Percentiles rank a stretch among this genome's conserved stretches.
These are phyloP conservation scores for Antennarius maculatus DNA, from an alignment of 2,797 vertebrate genomes.

Conservation along the genomic window DNA sequence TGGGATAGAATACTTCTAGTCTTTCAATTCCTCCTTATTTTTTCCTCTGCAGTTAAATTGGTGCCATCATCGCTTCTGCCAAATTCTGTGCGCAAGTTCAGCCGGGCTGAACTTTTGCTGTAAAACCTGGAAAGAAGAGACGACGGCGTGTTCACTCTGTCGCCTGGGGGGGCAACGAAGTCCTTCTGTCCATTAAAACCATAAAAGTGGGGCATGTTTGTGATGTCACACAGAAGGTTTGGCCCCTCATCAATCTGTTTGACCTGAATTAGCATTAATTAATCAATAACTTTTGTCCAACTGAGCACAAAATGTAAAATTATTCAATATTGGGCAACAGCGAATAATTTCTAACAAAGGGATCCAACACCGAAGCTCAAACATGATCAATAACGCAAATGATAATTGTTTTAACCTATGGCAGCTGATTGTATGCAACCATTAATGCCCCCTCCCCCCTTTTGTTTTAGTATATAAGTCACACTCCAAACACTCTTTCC, in stretches of 20 bases:
- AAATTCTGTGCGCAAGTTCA: slow-evolving; percentile 11
- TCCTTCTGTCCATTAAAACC: background rate
- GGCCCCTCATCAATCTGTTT: background rate
- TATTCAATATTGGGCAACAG: background rate
- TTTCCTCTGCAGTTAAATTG: background rate
- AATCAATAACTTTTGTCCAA: background rate
- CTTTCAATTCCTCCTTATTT: slow-evolving; percentile 5
- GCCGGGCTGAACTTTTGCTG: slow-evolving; percentile 6
- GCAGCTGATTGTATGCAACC: background rate
- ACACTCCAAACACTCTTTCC: slow-evolving; percentile 16
- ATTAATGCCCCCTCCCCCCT: background rate
- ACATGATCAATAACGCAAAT: background rate
- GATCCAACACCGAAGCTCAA: background rate
- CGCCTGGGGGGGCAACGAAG: background rate
- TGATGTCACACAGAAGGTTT: background rate
- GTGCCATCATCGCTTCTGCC: background rate
- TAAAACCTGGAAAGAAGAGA: slow-evolving; percentile 16
- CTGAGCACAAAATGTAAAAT: slow-evolving; percentile 10
- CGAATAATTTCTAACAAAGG: slow-evolving; percentile 4
- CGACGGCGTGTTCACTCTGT: background rate
- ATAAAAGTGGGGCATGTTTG: background rate
- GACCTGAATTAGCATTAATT: background rate
- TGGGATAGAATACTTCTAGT: background rate
- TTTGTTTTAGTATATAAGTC: slow-evolving; percentile 19
- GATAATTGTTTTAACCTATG: background rate